Evolutionary conservation across 53 echinoderm and acorn worm species (phyloP).

Genomic region (Hippasteria phrygiana): DNA sequence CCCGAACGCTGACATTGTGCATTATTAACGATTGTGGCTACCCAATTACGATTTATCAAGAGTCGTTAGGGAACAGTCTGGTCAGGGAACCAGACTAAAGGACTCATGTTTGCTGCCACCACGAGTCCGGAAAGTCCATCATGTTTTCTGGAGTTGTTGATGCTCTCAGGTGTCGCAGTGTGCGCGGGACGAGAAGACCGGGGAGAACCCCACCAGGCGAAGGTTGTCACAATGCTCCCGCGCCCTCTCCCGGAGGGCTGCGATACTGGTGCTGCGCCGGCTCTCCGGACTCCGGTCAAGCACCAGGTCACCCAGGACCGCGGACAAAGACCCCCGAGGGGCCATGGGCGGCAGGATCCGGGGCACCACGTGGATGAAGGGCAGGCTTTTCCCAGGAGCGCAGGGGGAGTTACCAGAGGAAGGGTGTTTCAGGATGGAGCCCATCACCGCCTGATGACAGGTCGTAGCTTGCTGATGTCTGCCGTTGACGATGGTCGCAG

Average conservation of each 20-base stretch:
- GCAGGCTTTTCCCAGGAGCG: slow-evolving; percentile 19
- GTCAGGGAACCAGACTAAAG: too few species aligned
- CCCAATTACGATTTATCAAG: too few species aligned
- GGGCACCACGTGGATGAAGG: slow-evolving; percentile 70
- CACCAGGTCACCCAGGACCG: background rate
- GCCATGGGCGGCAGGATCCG: slow-evolving; percentile 60
- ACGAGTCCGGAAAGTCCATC: background rate
- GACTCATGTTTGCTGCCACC: too few species aligned
- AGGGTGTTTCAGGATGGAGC: background rate
- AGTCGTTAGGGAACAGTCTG: too few species aligned
- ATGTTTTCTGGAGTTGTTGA: background rate
- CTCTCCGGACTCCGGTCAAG: slow-evolving; percentile 43
- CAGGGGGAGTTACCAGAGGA: too few species aligned
- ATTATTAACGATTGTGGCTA: too few species aligned
- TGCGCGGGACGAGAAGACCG: slow-evolving; percentile 33
- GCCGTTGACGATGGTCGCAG: background rate
- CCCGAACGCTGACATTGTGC: too few species aligned
- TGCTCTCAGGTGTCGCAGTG: background rate
- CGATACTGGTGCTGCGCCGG: slow-evolving; percentile 76
- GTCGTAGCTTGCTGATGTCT: slow-evolving; percentile 16
- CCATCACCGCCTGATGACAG: background rate
- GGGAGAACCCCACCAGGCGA: slow-evolving; percentile 47
- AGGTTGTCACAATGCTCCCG: slow-evolving; percentile 54
- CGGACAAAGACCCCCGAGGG: slow-evolving; percentile 10
- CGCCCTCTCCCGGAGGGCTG: slow-evolving; percentile 80